Evolutionary conservation across 2,888 invertebrate genomes (phyloP).

Genomic region (Oscheius sp.): DNA sequence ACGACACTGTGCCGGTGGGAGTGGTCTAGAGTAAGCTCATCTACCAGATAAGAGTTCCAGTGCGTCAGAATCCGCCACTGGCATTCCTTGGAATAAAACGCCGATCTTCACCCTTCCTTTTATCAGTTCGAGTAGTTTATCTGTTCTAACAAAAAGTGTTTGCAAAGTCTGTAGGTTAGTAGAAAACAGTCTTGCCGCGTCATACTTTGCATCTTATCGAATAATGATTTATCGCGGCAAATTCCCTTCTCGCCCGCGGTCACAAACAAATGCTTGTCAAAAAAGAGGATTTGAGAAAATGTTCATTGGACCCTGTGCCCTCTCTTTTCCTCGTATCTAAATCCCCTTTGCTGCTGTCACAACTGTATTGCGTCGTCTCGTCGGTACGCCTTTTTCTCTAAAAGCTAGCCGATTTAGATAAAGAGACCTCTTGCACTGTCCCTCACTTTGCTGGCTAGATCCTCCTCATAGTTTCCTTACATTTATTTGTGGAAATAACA

Average conservation of each 20-base stretch:
- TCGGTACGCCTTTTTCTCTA: not conserved
- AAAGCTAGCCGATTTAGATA: conserved; percentile 1
- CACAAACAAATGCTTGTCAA: not conserved
- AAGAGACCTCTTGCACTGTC: not conserved
- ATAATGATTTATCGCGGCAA: not conserved
- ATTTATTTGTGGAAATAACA: no score
- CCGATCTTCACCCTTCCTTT: not conserved
- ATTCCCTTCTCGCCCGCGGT: not conserved
- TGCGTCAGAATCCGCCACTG: conserved; percentile 12
- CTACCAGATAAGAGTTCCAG: not conserved
- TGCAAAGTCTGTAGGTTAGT: not conserved
- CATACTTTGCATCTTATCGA: not conserved
- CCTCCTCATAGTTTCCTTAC: no score
- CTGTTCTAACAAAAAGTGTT: not conserved
- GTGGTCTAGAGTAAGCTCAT: no score
- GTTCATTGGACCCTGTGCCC: no score
- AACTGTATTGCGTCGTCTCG: conserved; percentile 7
- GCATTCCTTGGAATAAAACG: not conserved
- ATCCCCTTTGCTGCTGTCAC: conserved; percentile 7
- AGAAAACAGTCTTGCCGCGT: no score
- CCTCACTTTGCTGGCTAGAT: not conserved
- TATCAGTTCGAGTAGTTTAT: not conserved
- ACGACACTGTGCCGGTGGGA: no score
- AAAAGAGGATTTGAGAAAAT: not conserved
- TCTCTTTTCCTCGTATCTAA: not conserved